Base-by-base conservation (phyloP, 2,888 invertebrate species). In the Sisyra terminalis region DNA sequence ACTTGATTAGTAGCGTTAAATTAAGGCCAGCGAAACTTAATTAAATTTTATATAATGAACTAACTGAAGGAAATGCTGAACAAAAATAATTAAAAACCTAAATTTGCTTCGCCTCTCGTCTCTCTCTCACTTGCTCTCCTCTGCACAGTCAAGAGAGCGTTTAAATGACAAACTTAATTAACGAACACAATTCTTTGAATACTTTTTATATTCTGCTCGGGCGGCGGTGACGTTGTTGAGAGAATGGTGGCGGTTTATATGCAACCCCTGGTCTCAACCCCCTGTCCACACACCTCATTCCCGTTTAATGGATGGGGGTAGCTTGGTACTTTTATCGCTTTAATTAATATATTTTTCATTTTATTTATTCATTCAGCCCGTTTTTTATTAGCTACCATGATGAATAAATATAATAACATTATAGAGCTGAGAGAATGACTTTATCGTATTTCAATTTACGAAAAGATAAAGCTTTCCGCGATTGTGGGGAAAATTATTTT, bases 41-140 rank as follows among this genome's bases (percentile, higher is more conserved):
- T 63, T 64, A 63, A 63, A 64, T 63, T 63, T 64, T 58, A 63
- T 63, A 64, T 64, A 64, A 64, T 63, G 64, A 63, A 63, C 61
- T 63, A 61, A 63, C 60, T 61, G 18, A 62, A 34, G 62, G 62
- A 64, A 63, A 63, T 61, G 62, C 61, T 60, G 62, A 61, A 63
- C 63, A 64, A 62, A 63, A 64, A 63, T 64, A 64, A 64, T 64
- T 64, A 64, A 64, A 63, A 63, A 64, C 62, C 63, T 59, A 62
- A 63, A 63, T 62, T 63, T 56, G 56, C 58, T 56, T 57, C 54
- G 57, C 52, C 57, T 54, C 57, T 57, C 54, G 35, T 11, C 16
- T 16, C 36, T 3, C 6, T 18, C 18, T 18, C 11, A 15, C 37
- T 18, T 11, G 16, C 37, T n/a, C 16, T 37, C 3, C 16, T 13